Base-by-base conservation (phyloP, 2,797 vertebrate species). In the Knipowitschia caucasica region DNA sequence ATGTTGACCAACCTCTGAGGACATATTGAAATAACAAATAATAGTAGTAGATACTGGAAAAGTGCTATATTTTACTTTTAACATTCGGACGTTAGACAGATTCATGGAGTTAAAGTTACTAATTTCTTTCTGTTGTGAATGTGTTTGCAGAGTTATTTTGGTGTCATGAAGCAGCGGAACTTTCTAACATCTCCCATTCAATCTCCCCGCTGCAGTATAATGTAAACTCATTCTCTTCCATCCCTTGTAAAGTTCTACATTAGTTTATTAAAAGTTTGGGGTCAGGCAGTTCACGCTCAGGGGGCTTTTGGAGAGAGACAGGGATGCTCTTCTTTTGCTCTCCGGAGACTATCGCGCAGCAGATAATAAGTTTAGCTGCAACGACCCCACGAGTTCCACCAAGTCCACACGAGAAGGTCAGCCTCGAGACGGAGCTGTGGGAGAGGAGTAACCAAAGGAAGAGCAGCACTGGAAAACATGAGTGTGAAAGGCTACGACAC, bases 321-420 rank as follows among this genome's bases (percentile, higher is more conserved):
- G 21, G 53, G 57, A 66, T 38, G 56, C 45, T 50, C 64, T 57
- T 56, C 15, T 21, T 53, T 35, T 10, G n/a, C 49, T 42, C 50
- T 36, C 38, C 21, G 20, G 46, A 21, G 56, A 63, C 43, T 49
- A 68, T 46, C 21, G 60, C 69, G 61, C 61, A 23, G 50, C 62
- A 45, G 25, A 50, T 29, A 56, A 69, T 36, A 64, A 51, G 56
- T 59, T 70, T 42, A 62, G 44, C 62, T 17, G 14, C 30, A 26
- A 66, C 20, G 17, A 67, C 54, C 65, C 65, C 15, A 18, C 11
- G 45, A 23, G 42, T 59, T 56, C 15, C 0, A 52, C 14, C 36
- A 70, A 49, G 40, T 64, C 53, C 62, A 50, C 62, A 50, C 65
- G 50, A 65, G 52, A 62, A 43, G 53, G 62, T 75, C 67, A 65